These are phyloP conservation scores for Rhynchophorus ferrugineus DNA, from an alignment of 1,140 invertebrate genomes.

Conservation along the genomic window DNA sequence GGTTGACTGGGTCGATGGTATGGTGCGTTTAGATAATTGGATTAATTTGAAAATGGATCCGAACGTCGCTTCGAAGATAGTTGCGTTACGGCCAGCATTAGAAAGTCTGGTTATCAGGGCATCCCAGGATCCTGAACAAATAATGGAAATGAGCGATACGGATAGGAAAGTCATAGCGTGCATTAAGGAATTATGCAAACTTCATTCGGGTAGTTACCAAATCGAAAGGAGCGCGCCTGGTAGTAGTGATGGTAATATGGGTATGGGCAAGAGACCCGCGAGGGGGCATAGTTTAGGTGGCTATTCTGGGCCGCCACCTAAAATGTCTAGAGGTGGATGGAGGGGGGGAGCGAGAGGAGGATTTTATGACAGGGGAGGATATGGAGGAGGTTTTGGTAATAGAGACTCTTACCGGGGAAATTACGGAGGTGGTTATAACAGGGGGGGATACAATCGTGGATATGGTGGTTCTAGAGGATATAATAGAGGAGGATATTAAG, in stretches of 20 bases:
- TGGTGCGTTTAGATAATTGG: slow-evolving; percentile 83
- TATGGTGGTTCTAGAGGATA: slow-evolving; percentile 12
- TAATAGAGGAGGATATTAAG: slow-evolving; percentile 3
- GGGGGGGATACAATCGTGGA: no score
- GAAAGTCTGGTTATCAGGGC: slow-evolving; percentile 76
- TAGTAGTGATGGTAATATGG: slow-evolving; percentile 34
- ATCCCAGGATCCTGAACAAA: slow-evolving; percentile 67
- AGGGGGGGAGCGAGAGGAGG: slow-evolving; percentile 23
- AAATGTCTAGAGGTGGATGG: slow-evolving; percentile 36
- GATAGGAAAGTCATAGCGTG: slow-evolving; percentile 54
- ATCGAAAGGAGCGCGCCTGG: slow-evolving; percentile 46
- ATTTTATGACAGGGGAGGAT: slow-evolving; percentile 14
- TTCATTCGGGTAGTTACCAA: slow-evolving; percentile 63
- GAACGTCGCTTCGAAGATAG: slow-evolving; percentile 66
- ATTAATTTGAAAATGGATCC: slow-evolving; percentile 84
- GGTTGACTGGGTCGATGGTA: slow-evolving; percentile 47
- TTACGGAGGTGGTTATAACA: slow-evolving; percentile 19
- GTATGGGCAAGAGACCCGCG: slow-evolving; percentile 42
- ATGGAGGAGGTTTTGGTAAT: slow-evolving; percentile 18
- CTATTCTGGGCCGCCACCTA: slow-evolving; percentile 34
- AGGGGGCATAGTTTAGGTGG: slow-evolving; percentile 36
- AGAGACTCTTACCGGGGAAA: slow-evolving; percentile 1
- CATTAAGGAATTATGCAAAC: slow-evolving; percentile 59
- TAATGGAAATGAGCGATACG: slow-evolving; percentile 47
- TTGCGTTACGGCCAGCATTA: slow-evolving; percentile 78